Evolutionary conservation across 1,140 invertebrate genomes (phyloP), one percentile per base, ranked within the genome.

Genomic region (Marisa cornuarietis): DNA sequence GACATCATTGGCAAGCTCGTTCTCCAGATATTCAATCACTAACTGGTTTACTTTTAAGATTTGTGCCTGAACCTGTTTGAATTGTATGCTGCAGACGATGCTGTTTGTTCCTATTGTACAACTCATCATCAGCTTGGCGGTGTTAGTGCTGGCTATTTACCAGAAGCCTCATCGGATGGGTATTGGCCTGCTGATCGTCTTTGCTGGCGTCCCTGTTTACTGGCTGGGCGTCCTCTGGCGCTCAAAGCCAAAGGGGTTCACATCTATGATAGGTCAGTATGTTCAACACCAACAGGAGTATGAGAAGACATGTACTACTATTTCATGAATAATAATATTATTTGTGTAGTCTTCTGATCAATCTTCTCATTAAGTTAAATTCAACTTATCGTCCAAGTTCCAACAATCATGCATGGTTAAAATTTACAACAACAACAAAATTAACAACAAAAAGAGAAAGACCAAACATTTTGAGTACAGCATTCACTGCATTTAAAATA

Each of bases 111-210:
- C 87, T 0, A 54, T 87, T 16, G 69, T 83, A 1, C 82, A 84
- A 74, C 62, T 87, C 31, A 49, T 85, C 3, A 80, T 88, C 49
- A 86, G 84, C 80, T 65, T 85, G 22, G 83, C 84, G 22, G 78
- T 87, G 2, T 68, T 88, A 16, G 75, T 86, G 1, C 68, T 88
- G 62, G 85, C 80, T 26, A 82, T 88, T 16, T 86, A 95, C 84
- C 94, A 95, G 80, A 93, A 94, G 79, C 95, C 96, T 9, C 91
- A 92, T 77, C 95, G 96, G 89, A 95, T 97, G 61, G 93, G 94
- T 6, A 94, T 95, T 85, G 97, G 96, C 20, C 91, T 95, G 16
- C 86, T 94, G 85, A 92, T 93, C 62, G 90, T 92, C 7, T 83
- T 92, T 6, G 87, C 91, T 65, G 93, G 93, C 61, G 85, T 93